Conservation (phyloP, 2,888 invertebrate species). For the Globia sparganii region DNA sequence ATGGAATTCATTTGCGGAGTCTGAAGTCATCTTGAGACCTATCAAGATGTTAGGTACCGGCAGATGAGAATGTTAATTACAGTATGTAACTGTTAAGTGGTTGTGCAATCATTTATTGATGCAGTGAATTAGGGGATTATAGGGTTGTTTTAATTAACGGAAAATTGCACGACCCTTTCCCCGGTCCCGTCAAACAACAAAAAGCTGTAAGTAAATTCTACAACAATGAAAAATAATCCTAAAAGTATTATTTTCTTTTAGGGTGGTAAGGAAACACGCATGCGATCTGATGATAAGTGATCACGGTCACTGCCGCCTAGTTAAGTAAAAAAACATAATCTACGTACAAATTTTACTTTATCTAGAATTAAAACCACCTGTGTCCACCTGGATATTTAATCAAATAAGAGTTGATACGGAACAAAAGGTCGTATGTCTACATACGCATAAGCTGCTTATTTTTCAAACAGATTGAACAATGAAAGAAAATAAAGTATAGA, state of each 20-base stretch:
- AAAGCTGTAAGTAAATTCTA: neutral
- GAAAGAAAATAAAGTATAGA: neutral
- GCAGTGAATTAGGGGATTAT: neutral
- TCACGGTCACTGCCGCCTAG: neutral
- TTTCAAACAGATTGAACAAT: conserved; percentile 17
- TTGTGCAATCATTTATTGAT: neutral
- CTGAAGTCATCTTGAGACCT: neutral
- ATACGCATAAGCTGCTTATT: conserved; percentile 32
- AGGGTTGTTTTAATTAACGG: neutral
- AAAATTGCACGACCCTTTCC: neutral
- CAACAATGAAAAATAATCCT: neutral
- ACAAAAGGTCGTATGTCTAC: neutral
- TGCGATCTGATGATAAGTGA: neutral
- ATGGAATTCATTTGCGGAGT: conserved; percentile 45
- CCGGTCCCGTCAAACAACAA: neutral
- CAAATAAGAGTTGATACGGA: conserved; percentile 16
- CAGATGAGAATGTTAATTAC: neutral
- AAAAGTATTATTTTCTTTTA: too few relatives aligned
- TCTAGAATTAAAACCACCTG: conserved; percentile 1
- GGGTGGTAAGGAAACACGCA: too few relatives aligned
- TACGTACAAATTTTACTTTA: conserved; percentile 3
- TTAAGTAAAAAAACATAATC: conserved; percentile 27
- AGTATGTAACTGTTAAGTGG: neutral
- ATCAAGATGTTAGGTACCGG: neutral
- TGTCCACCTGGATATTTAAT: conserved; percentile 14